Conservation (phyloP, 2,113 vertebrate species). For the Pseudois nayaur region DNA sequence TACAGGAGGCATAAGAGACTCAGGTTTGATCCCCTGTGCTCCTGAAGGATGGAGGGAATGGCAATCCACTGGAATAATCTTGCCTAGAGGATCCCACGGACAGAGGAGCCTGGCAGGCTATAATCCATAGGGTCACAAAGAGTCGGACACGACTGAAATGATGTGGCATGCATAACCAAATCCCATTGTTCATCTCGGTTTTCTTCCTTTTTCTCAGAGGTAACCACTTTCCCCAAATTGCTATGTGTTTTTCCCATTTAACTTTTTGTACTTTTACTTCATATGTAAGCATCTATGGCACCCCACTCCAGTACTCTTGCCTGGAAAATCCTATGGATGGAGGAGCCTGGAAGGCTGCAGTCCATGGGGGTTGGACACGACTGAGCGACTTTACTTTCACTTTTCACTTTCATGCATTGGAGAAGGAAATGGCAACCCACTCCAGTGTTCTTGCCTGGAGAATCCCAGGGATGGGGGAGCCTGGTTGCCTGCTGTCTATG, state of each 20-base stretch:
- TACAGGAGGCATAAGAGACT: not conserved
- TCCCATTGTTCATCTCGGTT: not conserved
- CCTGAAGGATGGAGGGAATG: not conserved
- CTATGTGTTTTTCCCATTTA: not conserved
- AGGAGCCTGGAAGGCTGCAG: no score
- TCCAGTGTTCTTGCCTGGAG: no score
- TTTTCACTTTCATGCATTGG: no score
- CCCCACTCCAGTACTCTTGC: no score
- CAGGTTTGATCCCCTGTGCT: not conserved
- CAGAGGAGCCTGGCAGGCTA: not conserved
- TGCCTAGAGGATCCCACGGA: not conserved
- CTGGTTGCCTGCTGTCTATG: no score
- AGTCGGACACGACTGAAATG: not conserved
- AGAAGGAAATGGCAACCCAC: no score
- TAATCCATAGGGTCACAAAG: not conserved
- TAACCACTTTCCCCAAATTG: not conserved
- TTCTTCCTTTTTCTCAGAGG: not conserved
- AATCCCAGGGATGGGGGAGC: no score
- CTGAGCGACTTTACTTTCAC: no score
- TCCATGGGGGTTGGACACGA: no score
- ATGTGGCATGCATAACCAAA: not conserved
- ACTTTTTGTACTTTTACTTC: not conserved
- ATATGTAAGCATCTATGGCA: not conserved
- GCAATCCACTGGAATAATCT: not conserved
- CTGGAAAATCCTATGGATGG: no score